phyloP scores from a whole-genome alignment of 2,797 vertebrate genomes.

The Hippoglossus hippoglossus region DNA sequence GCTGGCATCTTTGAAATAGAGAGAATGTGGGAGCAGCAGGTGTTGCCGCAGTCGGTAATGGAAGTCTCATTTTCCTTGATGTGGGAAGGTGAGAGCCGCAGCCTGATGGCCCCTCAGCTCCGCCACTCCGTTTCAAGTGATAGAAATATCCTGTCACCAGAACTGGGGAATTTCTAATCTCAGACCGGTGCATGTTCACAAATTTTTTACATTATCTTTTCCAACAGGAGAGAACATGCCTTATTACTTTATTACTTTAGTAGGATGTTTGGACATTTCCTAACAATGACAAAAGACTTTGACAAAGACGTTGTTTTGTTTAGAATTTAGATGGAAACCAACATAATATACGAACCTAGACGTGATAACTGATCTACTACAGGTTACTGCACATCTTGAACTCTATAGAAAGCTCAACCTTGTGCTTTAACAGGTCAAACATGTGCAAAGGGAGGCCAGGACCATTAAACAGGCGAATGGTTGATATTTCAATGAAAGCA shows the following conservation, averaged over 20 bases:
- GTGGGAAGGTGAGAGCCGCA: conserved; percentile 62
- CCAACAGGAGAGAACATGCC: too few species aligned
- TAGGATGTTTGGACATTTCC: not conserved
- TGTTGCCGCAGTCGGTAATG: conserved; percentile 78
- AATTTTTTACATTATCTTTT: not conserved
- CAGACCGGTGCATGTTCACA: conserved; percentile 14
- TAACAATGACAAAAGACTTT: not conserved
- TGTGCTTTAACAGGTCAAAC: not conserved
- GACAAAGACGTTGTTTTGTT: not conserved
- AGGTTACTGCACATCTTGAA: not conserved
- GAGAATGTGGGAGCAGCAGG: conserved; percentile 74
- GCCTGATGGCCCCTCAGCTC: conserved; percentile 59
- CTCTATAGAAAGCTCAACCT: not conserved
- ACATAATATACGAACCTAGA: not conserved
- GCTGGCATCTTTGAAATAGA: conserved; percentile 79
- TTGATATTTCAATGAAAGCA: too few species aligned
- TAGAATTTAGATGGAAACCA: not conserved
- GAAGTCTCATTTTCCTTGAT: conserved; percentile 82
- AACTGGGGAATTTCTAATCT: conserved; percentile 27
- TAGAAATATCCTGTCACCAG: conserved; percentile 42
- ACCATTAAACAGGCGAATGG: too few species aligned
- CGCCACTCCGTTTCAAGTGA: conserved; percentile 41
- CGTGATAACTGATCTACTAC: not conserved
- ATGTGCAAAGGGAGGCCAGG: not conserved
- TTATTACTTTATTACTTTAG: too few species aligned